Conservation (phyloP, 2,797 vertebrate genomes). For the Novumbra hubbsi region DNA sequence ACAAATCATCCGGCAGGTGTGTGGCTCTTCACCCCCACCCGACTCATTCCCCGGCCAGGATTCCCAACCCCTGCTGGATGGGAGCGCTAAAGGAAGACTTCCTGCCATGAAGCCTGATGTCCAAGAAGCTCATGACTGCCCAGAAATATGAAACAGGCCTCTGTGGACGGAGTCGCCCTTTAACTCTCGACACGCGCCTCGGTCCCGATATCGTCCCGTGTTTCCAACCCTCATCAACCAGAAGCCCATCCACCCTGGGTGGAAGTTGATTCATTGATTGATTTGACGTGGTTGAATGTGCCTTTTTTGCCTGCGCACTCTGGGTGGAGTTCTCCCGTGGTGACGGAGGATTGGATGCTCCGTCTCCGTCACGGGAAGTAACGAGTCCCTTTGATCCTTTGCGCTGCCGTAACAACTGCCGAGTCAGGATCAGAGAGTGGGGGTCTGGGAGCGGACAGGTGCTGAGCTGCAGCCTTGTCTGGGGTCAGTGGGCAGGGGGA, state of each 20-base stretch:
- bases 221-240: neutral
- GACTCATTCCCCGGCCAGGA: conserved; percentile 56
- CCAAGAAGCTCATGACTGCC: conserved; percentile 45
- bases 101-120: conserved; percentile 57
- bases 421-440: conserved; percentile 38
- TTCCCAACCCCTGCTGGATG: conserved; percentile 63
- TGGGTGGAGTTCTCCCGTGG: neutral
- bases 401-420: conserved; percentile 42
- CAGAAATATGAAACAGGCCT: conserved; percentile 27
- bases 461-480: conserved; percentile 29
- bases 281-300: neutral
- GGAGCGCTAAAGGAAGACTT: conserved; percentile 75
- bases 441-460: conserved; percentile 41
- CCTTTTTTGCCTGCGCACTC: neutral
- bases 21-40: conserved; percentile 52
- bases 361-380: conserved; percentile 18
- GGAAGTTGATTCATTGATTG: neutral
- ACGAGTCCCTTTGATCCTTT: conserved; percentile 38
- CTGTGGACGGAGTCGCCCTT: conserved; percentile 35
- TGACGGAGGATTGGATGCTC: neutral
- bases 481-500: conserved; percentile 24
- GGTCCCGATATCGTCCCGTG: neutral
- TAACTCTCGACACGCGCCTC: conserved; percentile 6
- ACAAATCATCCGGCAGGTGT: conserved; percentile 86
- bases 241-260: neutral